These are phyloP conservation scores for Bothrops jararaca DNA, from an alignment of 2,113 vertebrate genomes.

Conservation along the genomic window DNA sequence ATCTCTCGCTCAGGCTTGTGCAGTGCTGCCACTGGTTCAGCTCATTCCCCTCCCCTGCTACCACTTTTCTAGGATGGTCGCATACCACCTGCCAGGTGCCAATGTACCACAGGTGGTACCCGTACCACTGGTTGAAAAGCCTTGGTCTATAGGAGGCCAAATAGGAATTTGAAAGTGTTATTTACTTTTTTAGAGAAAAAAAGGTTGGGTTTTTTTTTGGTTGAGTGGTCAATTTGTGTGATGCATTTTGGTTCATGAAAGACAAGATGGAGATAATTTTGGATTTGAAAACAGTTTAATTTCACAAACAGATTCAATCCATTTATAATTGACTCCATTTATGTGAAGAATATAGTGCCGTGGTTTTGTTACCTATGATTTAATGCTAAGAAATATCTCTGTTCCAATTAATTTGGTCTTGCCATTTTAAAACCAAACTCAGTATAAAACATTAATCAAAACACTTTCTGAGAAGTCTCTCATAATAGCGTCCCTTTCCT, in stretches of 20 bases:
- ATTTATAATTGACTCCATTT: too few relatives aligned
- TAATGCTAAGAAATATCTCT: neutral
- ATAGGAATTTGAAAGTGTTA: neutral
- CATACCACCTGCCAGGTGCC: too few relatives aligned
- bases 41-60: too few relatives aligned
- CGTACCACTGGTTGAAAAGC: too few relatives aligned
- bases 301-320: too few relatives aligned
- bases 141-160: too few relatives aligned
- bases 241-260: neutral
- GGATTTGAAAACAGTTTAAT: neutral
- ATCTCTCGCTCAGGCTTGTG: too few relatives aligned
- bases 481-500: neutral
- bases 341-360: neutral
- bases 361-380: neutral
- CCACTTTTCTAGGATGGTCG: too few relatives aligned
- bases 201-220: neutral
- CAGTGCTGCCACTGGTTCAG: too few relatives aligned
- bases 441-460: neutral
- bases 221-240: neutral
- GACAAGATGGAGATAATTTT: neutral
- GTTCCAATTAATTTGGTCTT: neutral
- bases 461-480: neutral
- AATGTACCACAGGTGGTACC: too few relatives aligned
- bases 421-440: neutral
- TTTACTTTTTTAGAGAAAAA: neutral